phyloP scores from a whole-genome alignment of 2,888 invertebrate genomes.

The Leptopilina drosophilae region DNA sequence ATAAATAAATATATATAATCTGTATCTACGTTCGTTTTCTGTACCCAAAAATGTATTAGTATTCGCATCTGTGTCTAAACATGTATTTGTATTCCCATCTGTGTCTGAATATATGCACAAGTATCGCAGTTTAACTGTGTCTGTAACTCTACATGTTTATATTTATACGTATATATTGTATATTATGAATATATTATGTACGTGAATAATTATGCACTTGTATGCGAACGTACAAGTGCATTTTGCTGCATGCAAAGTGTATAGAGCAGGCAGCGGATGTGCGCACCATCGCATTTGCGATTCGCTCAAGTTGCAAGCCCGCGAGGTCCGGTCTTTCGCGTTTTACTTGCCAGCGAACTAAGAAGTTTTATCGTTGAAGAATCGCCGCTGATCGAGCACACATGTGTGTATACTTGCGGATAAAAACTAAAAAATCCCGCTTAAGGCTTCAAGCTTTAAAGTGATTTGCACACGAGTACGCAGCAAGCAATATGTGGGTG shows the following conservation, averaged over 20 bases:
- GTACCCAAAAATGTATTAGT: no score
- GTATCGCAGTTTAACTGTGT: no score
- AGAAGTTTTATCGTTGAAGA: slow-evolving; percentile 70
- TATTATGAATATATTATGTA: no score
- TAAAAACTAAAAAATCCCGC: slow-evolving; percentile 70
- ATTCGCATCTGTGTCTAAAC: no score
- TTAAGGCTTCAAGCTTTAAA: slow-evolving; percentile 50
- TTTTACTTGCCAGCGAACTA: slow-evolving; percentile 49
- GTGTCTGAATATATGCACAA: no score
- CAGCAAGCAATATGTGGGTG: slow-evolving; percentile 49
- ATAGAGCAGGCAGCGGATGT: slow-evolving; percentile 66
- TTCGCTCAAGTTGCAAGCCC: slow-evolving; percentile 70
- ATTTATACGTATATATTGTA: no score
- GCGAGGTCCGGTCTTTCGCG: slow-evolving; percentile 59
- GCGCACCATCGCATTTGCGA: slow-evolving; percentile 74
- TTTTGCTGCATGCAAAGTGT: slow-evolving; percentile 32
- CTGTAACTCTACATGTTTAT: no score
- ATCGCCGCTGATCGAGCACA: slow-evolving; percentile 72
- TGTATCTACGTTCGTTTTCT: no score
- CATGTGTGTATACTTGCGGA: slow-evolving; percentile 61
- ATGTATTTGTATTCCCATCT: no score
- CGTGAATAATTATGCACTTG: no score
- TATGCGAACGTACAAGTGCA: no score
- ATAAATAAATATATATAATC: no score
- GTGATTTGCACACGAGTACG: slow-evolving; percentile 37